Evolutionary conservation across 2,888 invertebrate species (phyloP).

Genomic region (Mesodorylaimus sp.): DNA sequence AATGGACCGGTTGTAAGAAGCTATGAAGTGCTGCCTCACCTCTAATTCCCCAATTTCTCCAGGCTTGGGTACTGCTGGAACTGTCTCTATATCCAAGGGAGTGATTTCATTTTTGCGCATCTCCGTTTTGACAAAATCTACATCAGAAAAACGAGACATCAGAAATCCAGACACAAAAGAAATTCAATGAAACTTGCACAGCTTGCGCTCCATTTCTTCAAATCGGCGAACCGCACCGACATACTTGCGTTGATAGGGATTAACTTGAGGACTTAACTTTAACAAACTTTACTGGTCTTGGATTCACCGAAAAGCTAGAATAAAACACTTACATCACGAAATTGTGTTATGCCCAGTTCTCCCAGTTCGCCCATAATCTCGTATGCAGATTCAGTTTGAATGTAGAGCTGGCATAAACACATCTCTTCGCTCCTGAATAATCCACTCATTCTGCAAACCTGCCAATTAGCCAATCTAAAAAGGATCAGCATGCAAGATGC

Average conservation of each 20-base stretch:
- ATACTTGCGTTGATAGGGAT: constrained; percentile 93
- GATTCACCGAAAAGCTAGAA: no score
- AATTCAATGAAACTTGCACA: constrained; percentile 22
- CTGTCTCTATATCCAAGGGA: constrained; percentile 86
- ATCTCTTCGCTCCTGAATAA: constrained; percentile 94
- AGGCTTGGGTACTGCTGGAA: constrained; percentile 88
- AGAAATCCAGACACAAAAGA: not conserved
- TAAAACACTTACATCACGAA: constrained; percentile 62
- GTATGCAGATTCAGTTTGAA: constrained; percentile 86
- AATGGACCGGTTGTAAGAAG: no score
- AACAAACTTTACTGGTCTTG: no score
- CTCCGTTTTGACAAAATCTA: constrained; percentile 79
- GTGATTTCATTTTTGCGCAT: constrained; percentile 83
- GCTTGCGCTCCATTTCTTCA: constrained; percentile 62
- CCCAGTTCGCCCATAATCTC: constrained; percentile 80
- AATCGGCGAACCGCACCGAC: constrained; percentile 92
- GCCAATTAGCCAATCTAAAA: no score
- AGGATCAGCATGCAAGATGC: no score
- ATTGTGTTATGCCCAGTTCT: constrained; percentile 78
- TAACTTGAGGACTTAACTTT: constrained; percentile 85
- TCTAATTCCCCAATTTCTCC: constrained; percentile 93
- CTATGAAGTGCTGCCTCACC: no score
- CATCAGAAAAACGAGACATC: not conserved
- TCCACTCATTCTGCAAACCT: constrained; percentile 56
- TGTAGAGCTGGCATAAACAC: constrained; percentile 89